Evolutionary conservation across 2,797 vertebrate genomes (phyloP), one percentile per base, ranked within the genome.

Genomic region (Lagocephalus sceleratus): DNA sequence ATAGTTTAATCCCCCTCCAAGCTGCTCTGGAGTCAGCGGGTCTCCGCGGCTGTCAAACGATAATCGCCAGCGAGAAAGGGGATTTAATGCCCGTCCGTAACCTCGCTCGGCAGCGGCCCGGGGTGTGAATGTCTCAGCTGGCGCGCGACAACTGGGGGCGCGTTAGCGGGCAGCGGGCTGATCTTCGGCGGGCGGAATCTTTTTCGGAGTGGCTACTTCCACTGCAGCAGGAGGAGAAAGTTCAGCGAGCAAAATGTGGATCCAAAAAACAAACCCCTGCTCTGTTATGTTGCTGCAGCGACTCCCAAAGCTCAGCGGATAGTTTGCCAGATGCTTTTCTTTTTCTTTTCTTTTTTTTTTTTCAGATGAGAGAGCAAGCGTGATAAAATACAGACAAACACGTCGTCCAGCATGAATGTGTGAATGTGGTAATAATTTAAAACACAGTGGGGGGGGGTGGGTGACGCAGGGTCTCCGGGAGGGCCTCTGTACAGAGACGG

Each of bases 1-100:
- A 75, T 48, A 17, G 51, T 54, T 76, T 56, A 63, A 60, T 60
- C 44, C 44, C 43, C 53, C 22, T 67, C 66, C 54, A 74, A 29
- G 5, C 65, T 21, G 67, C 47, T 63, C 51, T 74, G 79, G 78
- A 88, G 82, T 78, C 84, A 76, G 68, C 11, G 38, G 14, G 73
- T 85, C 84, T 82, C 66, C 79, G 71, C 14, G 79, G 81, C 83
- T 68, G 76, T 82, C 77, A 71, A 72, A 82, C 79, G 60, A 79
- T 48, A 29, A 48, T 76, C 29, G 56, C 80, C 73, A 70, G 52
- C 66, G 68, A 79, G 70, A 63, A 35, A 61, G 61, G 64, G 69
- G 57, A 55, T 64, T 78, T 75, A 77, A 81, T 76, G 57, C 60
- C 60, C 63, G 47, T 75, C 67, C 65, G 78, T 55, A 66, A 62